These are phyloP conservation scores for Channa argus DNA, from an alignment of 2,113 vertebrate genomes.

Conservation along the genomic window DNA sequence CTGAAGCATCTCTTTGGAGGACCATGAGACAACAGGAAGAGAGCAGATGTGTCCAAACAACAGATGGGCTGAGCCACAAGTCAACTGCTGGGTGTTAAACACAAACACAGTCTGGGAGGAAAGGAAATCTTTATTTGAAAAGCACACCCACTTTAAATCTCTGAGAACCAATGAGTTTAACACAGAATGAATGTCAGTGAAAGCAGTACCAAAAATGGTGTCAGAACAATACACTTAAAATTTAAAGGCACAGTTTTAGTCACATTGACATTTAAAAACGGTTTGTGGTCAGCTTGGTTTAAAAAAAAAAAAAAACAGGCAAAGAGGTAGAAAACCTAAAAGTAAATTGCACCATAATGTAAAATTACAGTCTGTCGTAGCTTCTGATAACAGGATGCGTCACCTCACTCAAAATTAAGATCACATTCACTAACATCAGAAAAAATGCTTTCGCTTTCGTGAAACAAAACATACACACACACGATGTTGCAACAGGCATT, in stretches of 20 bases:
- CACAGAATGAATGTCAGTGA: neutral
- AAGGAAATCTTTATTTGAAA: constrained; percentile 60
- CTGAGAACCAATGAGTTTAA: constrained; percentile 7
- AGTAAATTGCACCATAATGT: neutral
- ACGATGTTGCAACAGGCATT: too few relatives aligned
- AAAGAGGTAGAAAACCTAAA: neutral
- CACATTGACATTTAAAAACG: neutral
- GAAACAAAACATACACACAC: neutral
- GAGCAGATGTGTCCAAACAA: constrained; percentile 17
- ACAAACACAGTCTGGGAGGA: constrained; percentile 31
- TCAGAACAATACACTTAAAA: neutral
- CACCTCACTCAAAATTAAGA: neutral
- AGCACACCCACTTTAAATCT: constrained; percentile 2
- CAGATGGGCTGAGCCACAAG: constrained; percentile 33
- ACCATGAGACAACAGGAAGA: constrained; percentile 16
- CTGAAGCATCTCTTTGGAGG: neutral
- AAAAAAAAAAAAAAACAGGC: neutral
- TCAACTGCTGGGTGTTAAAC: constrained; percentile 29
- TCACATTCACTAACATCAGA: neutral
- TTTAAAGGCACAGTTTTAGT: neutral
- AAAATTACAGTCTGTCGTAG: neutral
- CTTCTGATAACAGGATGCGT: neutral
- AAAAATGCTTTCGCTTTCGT: neutral
- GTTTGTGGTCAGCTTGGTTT: neutral
- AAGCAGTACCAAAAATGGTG: neutral